Evolutionary conservation across 2,888 invertebrate genomes (phyloP).

Genomic region (Macroteleia sp.): DNA sequence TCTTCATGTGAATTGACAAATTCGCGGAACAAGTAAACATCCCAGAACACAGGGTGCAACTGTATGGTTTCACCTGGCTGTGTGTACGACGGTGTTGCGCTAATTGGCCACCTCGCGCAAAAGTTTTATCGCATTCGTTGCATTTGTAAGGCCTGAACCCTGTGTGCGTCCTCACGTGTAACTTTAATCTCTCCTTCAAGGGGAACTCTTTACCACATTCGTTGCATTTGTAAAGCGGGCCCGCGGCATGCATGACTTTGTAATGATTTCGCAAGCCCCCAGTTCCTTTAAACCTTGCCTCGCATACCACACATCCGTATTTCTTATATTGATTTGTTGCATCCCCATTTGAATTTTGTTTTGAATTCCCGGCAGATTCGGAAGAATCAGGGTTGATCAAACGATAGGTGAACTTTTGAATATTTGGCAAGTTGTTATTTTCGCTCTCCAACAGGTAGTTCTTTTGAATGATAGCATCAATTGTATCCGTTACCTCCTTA

Average conservation of each 20-base stretch:
- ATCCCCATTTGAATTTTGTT: slow-evolving; percentile 8
- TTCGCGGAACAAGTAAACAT: slow-evolving; percentile 87
- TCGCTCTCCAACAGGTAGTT: slow-evolving; percentile 74
- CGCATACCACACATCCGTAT: slow-evolving; percentile 78
- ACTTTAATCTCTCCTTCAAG: slow-evolving; percentile 89
- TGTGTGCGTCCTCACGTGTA: slow-evolving; percentile 90
- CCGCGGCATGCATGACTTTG: slow-evolving; percentile 79
- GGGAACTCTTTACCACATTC: slow-evolving; percentile 91
- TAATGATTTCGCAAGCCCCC: slow-evolving; percentile 81
- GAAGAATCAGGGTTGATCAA: slow-evolving; percentile 28
- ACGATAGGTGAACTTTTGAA: slow-evolving; percentile 29
- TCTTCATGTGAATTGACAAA: slow-evolving; percentile 84
- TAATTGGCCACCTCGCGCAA: slow-evolving; percentile 90
- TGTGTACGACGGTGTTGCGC: slow-evolving; percentile 91
- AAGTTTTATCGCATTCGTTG: slow-evolving; percentile 87
- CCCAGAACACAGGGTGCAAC: slow-evolving; percentile 89
- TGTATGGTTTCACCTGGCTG: slow-evolving; percentile 89
- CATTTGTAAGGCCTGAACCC: slow-evolving; percentile 89
- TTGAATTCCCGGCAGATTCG: too few relatives aligned
- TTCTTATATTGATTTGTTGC: slow-evolving; percentile 69
- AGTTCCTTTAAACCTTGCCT: slow-evolving; percentile 80
- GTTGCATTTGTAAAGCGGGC: slow-evolving; percentile 87
- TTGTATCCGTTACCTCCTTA: slow-evolving; percentile 70
- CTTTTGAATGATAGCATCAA: slow-evolving; percentile 76
- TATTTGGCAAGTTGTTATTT: slow-evolving; percentile 74